phyloP scores from a whole-genome alignment of 1,140 invertebrate genomes.

The Sipha flava region DNA sequence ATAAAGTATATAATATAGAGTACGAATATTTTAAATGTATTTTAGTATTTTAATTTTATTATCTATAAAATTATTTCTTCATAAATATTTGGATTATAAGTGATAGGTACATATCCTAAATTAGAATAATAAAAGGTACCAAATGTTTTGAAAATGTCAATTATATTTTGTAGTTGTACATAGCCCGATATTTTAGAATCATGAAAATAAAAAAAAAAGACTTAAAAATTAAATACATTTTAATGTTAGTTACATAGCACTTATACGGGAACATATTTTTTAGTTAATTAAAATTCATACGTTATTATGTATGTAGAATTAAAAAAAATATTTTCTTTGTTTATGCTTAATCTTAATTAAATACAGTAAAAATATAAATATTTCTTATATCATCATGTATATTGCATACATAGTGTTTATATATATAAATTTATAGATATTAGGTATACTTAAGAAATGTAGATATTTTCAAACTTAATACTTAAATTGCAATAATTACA shows the following conservation, averaged over 20 bases:
- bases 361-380: too few relatives aligned
- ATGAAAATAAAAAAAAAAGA: background rate
- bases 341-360: too few relatives aligned
- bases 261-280: background rate
- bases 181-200: background rate
- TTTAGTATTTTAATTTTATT: too few relatives aligned
- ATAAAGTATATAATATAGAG: too few relatives aligned
- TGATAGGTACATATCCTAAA: background rate
- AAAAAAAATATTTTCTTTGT: too few relatives aligned
- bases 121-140: background rate
- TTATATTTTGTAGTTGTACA: background rate
- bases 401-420: background rate
- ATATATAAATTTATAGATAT: background rate
- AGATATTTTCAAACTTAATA: background rate
- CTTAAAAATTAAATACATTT: background rate
- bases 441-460: background rate
- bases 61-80: background rate
- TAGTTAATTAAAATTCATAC: background rate
- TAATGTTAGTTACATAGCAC: background rate
- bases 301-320: too few relatives aligned
- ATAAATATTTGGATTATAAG: background rate
- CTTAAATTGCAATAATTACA: conserved; percentile 7
- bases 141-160: conserved; percentile 15
- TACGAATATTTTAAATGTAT: too few relatives aligned
- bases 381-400: too few relatives aligned